Evolutionary conservation across 2,797 vertebrate genomes (phyloP).

Genomic region (Sebastes dallii): DNA sequence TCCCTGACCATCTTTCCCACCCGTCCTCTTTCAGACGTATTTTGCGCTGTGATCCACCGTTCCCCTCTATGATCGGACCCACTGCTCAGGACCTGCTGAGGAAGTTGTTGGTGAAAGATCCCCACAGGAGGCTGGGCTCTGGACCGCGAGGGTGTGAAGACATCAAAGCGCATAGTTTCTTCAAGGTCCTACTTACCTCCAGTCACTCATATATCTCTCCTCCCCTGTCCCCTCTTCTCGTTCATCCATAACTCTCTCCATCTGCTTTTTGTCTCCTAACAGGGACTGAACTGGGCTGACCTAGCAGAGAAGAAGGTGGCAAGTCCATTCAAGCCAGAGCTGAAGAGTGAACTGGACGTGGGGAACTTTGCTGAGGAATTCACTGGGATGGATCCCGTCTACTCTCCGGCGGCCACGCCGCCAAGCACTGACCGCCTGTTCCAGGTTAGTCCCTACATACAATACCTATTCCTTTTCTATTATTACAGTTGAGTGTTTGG

Average conservation of each 20-base stretch:
- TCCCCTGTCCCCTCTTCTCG: not conserved
- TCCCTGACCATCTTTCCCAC: not conserved
- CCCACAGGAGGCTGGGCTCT: constrained; percentile 90
- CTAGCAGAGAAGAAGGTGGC: constrained; percentile 86
- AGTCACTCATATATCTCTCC: not conserved
- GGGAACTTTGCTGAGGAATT: constrained; percentile 95
- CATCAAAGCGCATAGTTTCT: constrained; percentile 90
- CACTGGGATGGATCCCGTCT: constrained; percentile 92
- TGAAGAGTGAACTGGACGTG: constrained; percentile 90
- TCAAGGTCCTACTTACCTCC: constrained; percentile 80
- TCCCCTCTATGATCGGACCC: constrained; percentile 87
- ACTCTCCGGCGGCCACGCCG: constrained; percentile 91
- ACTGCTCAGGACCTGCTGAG: constrained; percentile 90
- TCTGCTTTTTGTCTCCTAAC: not conserved
- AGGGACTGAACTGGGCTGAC: constrained; percentile 89
- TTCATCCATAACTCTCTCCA: not conserved
- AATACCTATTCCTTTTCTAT: not conserved
- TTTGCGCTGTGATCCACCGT: constrained; percentile 90
- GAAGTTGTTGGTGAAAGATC: constrained; percentile 90
- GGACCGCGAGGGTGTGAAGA: constrained; percentile 88
- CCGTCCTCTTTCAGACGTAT: constrained; percentile 83
- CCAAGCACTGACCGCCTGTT: constrained; percentile 90
- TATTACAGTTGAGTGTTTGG: not conserved
- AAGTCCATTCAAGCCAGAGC: constrained; percentile 90
- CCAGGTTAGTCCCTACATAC: constrained; percentile 76